Base-by-base conservation (phyloP, 53 echinoderm and acorn worm genomes). In the Paelopatides confundens region DNA sequence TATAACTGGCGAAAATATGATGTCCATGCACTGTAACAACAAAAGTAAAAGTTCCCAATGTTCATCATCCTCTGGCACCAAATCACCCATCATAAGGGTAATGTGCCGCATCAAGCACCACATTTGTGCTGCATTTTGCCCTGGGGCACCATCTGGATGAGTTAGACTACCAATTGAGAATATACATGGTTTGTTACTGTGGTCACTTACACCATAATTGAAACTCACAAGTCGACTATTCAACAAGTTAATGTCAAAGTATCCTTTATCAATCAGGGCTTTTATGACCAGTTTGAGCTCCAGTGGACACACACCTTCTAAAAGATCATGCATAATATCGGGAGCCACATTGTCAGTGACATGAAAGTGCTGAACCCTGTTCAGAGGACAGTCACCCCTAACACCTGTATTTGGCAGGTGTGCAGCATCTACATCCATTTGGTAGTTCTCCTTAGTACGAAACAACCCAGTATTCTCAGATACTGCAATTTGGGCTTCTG, bases 31-130 rank as follows among this genome's bases (percentile, higher is more conserved):
- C 63, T 63, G 6, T 15, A 63, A 15, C 17, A 63, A 15, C 6
- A 63, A 14, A 63, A 63, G 63, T 7, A 11, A 15, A 9, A 92
- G 40, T 21, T 92, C 92, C 89, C 89, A 92, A 32, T 86, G 50
- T 13, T 69, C 82, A 86, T 89, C 87, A 9, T 58, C 69, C n/a
- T 86, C 71, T 18, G 86, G 86, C 33, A 92, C 48, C 0, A 81
- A 26, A 70, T 92, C 86, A 5, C 89, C 92, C 13, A 92, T 8
- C 77, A 92, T 85, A 24, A 91, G 34, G n/a, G 84, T 11, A 12
- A 88, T 48, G 37, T 91, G 88, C 27, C 85, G 69, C 43, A 91
- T 91, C 5, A 88, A 12, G 26, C 92, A 83, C 92, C 92, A 88
- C 87, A 87, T 91, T 34, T 91, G 92, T 21, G 54, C 85, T 49